Percentiles rank a stretch among this genome's conserved stretches.
These are phyloP conservation scores for Podotricha telesiphe DNA, from an alignment of 2,888 invertebrate genomes.

Conservation along the genomic window DNA sequence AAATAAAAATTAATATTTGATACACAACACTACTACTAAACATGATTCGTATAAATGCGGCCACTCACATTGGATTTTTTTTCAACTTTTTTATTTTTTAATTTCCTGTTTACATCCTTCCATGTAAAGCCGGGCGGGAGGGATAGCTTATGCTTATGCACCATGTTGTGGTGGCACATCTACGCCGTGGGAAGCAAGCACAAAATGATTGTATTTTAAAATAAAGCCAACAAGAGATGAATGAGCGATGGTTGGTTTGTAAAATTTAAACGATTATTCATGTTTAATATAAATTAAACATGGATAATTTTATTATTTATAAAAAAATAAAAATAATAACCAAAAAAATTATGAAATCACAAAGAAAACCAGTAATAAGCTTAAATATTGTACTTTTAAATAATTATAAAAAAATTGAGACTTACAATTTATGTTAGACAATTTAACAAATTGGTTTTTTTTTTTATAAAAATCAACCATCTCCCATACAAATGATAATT, in stretches of 20 bases:
- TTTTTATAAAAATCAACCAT: constrained; percentile 33
- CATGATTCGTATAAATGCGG: constrained; percentile 42
- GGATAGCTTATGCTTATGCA: constrained; percentile 60
- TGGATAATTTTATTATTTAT: too few relatives aligned
- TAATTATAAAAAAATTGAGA: not conserved
- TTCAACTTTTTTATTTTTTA: constrained; percentile 69
- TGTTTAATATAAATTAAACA: too few relatives aligned
- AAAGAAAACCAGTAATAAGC: not conserved
- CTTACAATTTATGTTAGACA: not conserved
- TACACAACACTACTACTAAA: constrained; percentile 39
- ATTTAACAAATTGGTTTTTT: not conserved
- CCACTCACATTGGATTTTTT: constrained; percentile 69
- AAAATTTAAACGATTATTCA: not conserved
- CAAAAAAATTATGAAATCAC: too few relatives aligned
- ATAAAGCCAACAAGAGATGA: constrained; percentile 36
- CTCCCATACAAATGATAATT: constrained; percentile 23
- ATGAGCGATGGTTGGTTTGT: constrained; percentile 34
- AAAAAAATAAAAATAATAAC: too few relatives aligned
- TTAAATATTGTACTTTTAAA: not conserved
- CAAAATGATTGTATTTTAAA: constrained; percentile 50
- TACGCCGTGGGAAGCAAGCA: constrained; percentile 70
- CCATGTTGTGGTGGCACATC: constrained; percentile 70
- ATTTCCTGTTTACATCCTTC: constrained; percentile 75
- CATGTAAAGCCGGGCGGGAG: constrained; percentile 76
- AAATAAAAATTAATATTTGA: constrained; percentile 46